Evolutionary conservation across 1,140 invertebrate species (phyloP), one percentile per base, ranked within the genome.

Genomic region (Potamilus streckersoni): DNA sequence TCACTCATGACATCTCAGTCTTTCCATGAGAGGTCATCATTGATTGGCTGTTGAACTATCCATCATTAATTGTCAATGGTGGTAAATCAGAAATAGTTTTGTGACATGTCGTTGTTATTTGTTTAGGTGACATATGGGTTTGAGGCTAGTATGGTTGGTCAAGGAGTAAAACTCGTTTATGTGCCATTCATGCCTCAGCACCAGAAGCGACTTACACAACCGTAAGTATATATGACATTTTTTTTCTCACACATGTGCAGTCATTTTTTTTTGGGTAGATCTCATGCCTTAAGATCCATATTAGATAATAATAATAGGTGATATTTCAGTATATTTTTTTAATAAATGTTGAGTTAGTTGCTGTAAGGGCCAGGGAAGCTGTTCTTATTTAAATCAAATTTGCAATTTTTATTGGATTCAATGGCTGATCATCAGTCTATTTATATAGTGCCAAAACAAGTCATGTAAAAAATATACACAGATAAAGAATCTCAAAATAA

Each of bases 101-200:
- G 19, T 15, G 3, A 38, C 23, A 59, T 60, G 61, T 38, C 38
- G 49, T 57, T 5, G n/a, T 73, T 82, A 27, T 74, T 68, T 82
- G n/a, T 68, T 14, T 81, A 90, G 89, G 80, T 79, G 56, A 84
- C 81, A 61, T 85, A 83, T 79, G 83, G 85, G 57, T 81, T 85
- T 76, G 80, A 84, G 38, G 84, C 82, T 6, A 82, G 76, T 19
- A 86, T 86, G 71, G 83, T 90, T 23, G 82, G 89, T 19, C 84
- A 88, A 61, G 89, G 87, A 19, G 83, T 85, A 16, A 89, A 88
- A 78, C 89, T 90, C 76, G 79, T 90, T 14, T 90, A 87, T 82
- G 83, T 89, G 70, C 85, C 87, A 19, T 85, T 89, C 67, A 88
- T 90, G 85, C 85, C 87, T 57, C 80, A 75, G 19, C 88, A 90